These are phyloP conservation scores for Cebus imitator DNA, from an alignment of 2,113 vertebrate species.

Conservation along the genomic window DNA sequence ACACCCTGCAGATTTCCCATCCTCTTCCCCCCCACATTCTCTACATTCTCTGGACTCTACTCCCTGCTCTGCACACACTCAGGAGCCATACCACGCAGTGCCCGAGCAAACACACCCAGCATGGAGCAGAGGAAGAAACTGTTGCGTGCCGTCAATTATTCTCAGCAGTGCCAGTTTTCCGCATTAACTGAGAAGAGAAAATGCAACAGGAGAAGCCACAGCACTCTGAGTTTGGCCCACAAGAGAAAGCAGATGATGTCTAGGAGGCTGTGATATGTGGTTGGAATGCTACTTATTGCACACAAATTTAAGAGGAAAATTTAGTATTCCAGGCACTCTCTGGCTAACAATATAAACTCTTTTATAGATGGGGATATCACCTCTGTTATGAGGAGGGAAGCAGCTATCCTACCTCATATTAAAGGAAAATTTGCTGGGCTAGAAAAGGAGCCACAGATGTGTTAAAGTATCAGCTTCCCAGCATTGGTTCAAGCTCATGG, in stretches of 20 bases:
- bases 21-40: accelerated
- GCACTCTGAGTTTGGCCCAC: accelerated
- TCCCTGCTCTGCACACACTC: accelerated
- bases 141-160: neutral
- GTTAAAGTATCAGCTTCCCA: neutral
- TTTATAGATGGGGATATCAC: neutral
- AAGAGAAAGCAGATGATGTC: neutral
- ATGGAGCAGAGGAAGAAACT: neutral
- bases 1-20: accelerated
- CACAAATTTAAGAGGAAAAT: neutral
- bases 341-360: neutral
- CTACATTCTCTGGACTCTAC: neutral
- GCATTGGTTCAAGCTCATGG: neutral
- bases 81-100: accelerated
- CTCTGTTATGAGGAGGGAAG: too few species aligned
- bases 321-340: neutral
- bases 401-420: neutral
- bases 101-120: neutral
- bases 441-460: neutral
- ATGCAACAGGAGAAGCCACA: accelerated
- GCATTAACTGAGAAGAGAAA: neutral
- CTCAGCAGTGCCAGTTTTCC: accelerated
- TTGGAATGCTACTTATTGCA: too few species aligned
- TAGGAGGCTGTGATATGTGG: neutral
- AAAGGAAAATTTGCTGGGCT: neutral